Base-by-base conservation (phyloP, 2,113 vertebrate genomes). In the Cryptomyrus ogoouensis region DNA sequence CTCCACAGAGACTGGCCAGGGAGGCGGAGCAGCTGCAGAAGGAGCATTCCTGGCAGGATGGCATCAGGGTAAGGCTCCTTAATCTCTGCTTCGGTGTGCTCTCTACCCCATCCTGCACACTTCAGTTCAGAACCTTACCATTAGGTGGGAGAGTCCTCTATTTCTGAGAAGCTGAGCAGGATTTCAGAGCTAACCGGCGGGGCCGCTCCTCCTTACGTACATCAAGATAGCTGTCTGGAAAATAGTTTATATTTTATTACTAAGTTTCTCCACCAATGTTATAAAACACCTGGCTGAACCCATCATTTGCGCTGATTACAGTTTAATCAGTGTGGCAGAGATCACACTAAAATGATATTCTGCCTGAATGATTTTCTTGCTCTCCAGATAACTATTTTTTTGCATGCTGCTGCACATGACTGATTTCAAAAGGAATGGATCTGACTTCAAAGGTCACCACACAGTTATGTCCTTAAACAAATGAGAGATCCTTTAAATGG, bases 21-120 rank as follows among this genome's bases (percentile, higher is more conserved):
- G 98, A 98, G 0, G 98, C 98, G 0, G 98, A 99, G 94, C 96
- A 94, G 92, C 97, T 99, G 94, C 98, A 99, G 96, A 98, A 95
- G 92, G 95, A 97, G 91, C 97, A 99, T 66, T 96, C 94, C 91
- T 99, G 98, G 98, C 97, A 98, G 93, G 98, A 99, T 89, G 97
- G 96, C 92, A 98, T 99, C 93, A 97, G 96, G 97, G 98, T 99
- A 97, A 97, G 97, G 94, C 47, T 3, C 27, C 83, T 47, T 8
- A 49, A 80, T 49, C 50, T 58, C 50, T 77, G 13, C 27, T 83
- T 93, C 89, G 39, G 27, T 84, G 3, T 47, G 83, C 24, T 90
- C 89, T 93, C 53, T 90, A 42, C 87, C 42, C 56, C 5, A 13
- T 24, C 66, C 70, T 15, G 39, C 27, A 83, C 27, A 53, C n/a